Percentiles rank a stretch among this genome's conserved stretches.
phyloP scores from a whole-genome alignment of 2,797 vertebrate species.

The Microctenopoma steveboyesi region DNA sequence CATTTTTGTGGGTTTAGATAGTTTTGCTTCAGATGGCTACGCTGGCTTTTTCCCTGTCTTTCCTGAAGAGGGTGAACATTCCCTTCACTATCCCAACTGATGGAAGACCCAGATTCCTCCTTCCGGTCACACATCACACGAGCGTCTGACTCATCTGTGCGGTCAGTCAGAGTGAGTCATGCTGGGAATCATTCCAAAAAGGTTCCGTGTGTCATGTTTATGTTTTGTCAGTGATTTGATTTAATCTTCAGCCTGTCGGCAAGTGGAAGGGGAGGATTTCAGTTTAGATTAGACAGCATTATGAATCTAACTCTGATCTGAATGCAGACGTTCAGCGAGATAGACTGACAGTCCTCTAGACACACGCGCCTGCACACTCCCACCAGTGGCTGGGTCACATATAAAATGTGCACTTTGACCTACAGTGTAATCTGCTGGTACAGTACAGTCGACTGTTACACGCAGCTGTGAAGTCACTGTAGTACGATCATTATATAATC shows the following conservation, averaged over 20 bases:
- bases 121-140: conserved; percentile 40
- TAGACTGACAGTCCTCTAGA: conserved; percentile 37
- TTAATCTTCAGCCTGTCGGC: not conserved
- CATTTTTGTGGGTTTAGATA: no score
- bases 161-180: conserved; percentile 55
- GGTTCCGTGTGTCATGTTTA: no score
- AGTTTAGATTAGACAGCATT: conserved; percentile 55
- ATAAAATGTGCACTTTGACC: conserved; percentile 1
- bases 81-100: not conserved
- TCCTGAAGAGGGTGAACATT: conserved; percentile 43
- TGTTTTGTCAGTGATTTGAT: not conserved
- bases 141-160: conserved; percentile 36
- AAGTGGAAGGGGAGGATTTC: conserved; percentile 5
- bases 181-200: conserved; percentile 12
- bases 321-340: conserved; percentile 15
- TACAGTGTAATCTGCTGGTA: conserved; percentile 15
- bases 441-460: not conserved
- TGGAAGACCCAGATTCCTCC: not conserved
- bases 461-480: not conserved
- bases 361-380: not conserved
- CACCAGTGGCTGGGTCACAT: conserved; percentile 4
- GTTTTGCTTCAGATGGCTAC: no score
- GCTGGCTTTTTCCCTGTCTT: not conserved
- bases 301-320: conserved; percentile 45
- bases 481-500: not conserved